Evolutionary conservation across 1,140 invertebrate genomes (phyloP), one percentile per base, ranked within the genome.

Genomic region (Orchesella cincta): DNA sequence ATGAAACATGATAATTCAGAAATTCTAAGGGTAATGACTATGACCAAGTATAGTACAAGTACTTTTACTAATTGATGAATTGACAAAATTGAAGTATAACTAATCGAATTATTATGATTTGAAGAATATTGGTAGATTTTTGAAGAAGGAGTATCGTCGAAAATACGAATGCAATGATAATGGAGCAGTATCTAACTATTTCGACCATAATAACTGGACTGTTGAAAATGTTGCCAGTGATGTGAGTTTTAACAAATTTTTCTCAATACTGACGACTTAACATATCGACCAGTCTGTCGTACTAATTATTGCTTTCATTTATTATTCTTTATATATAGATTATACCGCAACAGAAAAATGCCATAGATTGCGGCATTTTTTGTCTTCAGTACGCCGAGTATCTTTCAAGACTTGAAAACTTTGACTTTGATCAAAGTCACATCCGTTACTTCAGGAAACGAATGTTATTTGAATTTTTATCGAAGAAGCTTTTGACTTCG

Each of bases 361-460:
- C n/a, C 20, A 67, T 34, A 12, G 75, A 76, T 35, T 76, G 75
- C 46, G 75, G 75, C 5, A 35, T 76, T 14, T 76, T 76, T 35
- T 8, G 31, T 12, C 28, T 64, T 8, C 75, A 76, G 28, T 76
- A 36, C 35, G 75, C 75, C 26, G 75, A 76, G 33, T 76, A 64
- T 76, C 34, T 76, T 18, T 64, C 75, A 5, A 26, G 75, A 18
- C 1, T 20, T 5, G 1, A 35, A 23, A 1, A 5, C 5, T 76
- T 76, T 70, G 75, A 76, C 33, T 76, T 76, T 34, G 51, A 28
- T 26, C 75, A 76, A 20, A 36, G 16, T 28, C 54, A 76, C 51
- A 76, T 70, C 2, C 16, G 2, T 2, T 76, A 76, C 34, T 76
- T 76, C 39, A 46, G 75, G 23, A 46, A 76, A 12, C 14, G 54